Conservation (phyloP, 2,888 invertebrate species). For the Tinea pellionella region DNA sequence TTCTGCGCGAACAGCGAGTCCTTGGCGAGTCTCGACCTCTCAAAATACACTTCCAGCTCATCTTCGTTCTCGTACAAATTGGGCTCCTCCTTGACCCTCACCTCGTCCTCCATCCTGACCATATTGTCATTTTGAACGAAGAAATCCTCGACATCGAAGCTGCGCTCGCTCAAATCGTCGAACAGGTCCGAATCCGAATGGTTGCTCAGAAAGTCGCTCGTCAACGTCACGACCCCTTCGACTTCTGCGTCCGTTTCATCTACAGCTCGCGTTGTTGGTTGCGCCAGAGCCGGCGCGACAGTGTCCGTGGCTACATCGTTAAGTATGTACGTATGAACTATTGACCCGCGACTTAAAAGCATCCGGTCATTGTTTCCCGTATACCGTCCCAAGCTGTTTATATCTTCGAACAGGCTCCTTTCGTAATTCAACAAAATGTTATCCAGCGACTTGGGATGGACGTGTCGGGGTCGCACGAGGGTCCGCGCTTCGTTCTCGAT, state of each 20-base stretch:
- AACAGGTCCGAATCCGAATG: constrained; percentile 49
- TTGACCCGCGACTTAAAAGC: constrained; percentile 39
- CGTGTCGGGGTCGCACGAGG: constrained; percentile 70
- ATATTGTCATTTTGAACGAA: constrained; percentile 45
- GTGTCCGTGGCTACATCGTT: constrained; percentile 59
- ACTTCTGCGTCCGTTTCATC: constrained; percentile 23
- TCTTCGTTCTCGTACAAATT: constrained; percentile 57
- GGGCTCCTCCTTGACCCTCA: constrained; percentile 41
- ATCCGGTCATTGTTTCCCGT: constrained; percentile 57
- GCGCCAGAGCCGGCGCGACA: constrained; percentile 45
- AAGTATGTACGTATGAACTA: constrained; percentile 61
- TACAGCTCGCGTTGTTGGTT: constrained; percentile 25
- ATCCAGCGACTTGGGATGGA: constrained; percentile 80
- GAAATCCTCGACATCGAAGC: constrained; percentile 60
- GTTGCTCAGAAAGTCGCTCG: constrained; percentile 39
- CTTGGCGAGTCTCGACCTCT: constrained; percentile 37
- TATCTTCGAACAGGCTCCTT: constrained; percentile 77
- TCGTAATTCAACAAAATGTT: constrained; percentile 78
- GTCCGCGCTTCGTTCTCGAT: constrained; percentile 66
- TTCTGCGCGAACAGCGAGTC: constrained; percentile 69
- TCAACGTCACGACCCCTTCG: constrained; percentile 36
- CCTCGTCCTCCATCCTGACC: constrained; percentile 22
- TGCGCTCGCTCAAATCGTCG: constrained; percentile 47
- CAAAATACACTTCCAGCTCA: constrained; percentile 53
- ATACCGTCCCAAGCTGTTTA: constrained; percentile 75